A percentile compares a stretch with the other conserved stretches of the same genome.
These are phyloP conservation scores for Pipistrellus kuhlii DNA, from an alignment of 2,797 vertebrate species.

Conservation along the genomic window DNA sequence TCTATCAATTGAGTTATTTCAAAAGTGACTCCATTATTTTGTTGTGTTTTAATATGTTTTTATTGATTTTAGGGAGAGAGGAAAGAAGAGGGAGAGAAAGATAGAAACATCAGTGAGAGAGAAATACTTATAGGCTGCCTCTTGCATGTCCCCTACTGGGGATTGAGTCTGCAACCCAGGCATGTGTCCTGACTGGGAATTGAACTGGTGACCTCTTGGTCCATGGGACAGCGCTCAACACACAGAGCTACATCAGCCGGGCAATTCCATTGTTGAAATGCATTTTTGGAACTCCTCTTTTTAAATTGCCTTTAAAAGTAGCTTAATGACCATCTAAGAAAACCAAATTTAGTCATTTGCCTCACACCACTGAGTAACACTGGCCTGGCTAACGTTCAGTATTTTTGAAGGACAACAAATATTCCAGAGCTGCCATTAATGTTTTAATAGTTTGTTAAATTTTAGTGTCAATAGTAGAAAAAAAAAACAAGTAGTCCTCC, in stretches of 20 bases:
- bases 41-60: too few species aligned
- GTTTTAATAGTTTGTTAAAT: slow-evolving; percentile 40
- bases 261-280: neutral
- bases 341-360: slow-evolving; percentile 31
- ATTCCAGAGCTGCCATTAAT: neutral
- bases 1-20: neutral
- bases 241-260: too few species aligned
- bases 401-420: neutral
- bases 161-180: too few species aligned
- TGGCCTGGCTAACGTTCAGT: neutral
- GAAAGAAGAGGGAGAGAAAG: too few species aligned
- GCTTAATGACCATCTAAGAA: neutral
- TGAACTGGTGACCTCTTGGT: too few species aligned
- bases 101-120: too few species aligned
- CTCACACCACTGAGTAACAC: neutral
- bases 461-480: slow-evolving; percentile 26
- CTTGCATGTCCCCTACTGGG: too few species aligned
- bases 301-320: slow-evolving; percentile 25
- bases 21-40: neutral
- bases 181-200: too few species aligned
- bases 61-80: too few species aligned
- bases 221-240: too few species aligned
- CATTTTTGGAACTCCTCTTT: neutral
- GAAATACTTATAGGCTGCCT: too few species aligned
- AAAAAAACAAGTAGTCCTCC: slow-evolving; percentile 2